A percentile compares a stretch with the other conserved stretches of the same genome.
Evolutionary conservation across 2,113 vertebrate species (phyloP).

Genomic region (Megaceryle maxima): DNA sequence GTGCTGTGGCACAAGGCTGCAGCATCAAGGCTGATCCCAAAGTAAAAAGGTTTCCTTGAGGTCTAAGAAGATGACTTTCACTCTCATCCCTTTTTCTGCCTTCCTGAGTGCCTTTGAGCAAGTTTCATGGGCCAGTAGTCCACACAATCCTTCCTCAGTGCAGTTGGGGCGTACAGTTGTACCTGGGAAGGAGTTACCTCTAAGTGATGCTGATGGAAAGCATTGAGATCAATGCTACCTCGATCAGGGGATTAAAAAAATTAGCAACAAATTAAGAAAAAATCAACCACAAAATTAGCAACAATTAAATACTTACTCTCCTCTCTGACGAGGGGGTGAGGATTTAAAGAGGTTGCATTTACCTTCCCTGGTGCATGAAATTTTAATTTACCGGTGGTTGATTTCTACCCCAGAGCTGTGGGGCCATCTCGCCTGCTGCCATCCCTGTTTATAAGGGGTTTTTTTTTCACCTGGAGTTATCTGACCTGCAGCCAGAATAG

Average conservation of each 20-base stretch:
- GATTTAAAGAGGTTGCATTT: neutral
- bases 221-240: neutral
- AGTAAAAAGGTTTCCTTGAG: neutral
- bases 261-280: neutral
- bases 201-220: rapidly evolving
- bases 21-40: neutral
- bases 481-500: neutral
- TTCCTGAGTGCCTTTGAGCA: neutral
- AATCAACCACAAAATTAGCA: neutral
- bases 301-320: neutral
- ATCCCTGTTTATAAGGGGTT: rapidly evolving
- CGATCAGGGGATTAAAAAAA: neutral
- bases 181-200: rapidly evolving
- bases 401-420: neutral
- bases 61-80: neutral
- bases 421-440: neutral
- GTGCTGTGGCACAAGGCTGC: rapidly evolving
- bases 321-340: neutral
- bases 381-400: neutral
- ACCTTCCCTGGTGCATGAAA: neutral
- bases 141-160: rapidly evolving
- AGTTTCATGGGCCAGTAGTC: neutral
- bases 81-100: neutral
- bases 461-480: no score
- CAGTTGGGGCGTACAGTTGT: neutral